Evolutionary conservation across 2,888 invertebrate genomes (phyloP), one percentile per base, ranked within the genome.

Genomic region (Eulithis testata): DNA sequence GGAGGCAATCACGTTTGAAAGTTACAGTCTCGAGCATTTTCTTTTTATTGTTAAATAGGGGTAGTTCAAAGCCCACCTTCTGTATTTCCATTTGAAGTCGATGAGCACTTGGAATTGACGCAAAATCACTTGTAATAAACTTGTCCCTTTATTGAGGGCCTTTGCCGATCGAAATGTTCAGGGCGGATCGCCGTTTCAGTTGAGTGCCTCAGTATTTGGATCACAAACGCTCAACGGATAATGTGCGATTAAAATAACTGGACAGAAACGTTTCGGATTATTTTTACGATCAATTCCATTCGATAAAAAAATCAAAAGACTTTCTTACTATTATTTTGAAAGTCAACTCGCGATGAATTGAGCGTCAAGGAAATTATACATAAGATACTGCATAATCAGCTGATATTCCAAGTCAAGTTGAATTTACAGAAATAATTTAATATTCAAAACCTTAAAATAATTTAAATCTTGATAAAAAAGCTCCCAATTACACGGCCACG

Each of bases 81-180:
- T 49, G 9, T 21, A 8, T 49, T 49, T 49, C 21, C 21, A 49
- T 21, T 8, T 21, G 14, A 49, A 2, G 11, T 21, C 47, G 57
- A 57, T 53, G 50, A 53, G 40, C 21, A 50, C 57, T 67, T 58
- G 27, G 55, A 62, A 49, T 68, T 63, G 60, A 63, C 64, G 63
- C 51, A 61, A 68, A 40, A 69, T 66, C 66, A 53, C 56, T 68
- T 57, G 68, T 51, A 67, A 56, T 71, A 69, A 69, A 69, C 59
- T 67, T 60, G 53, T 52, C 60, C 52, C 47, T 71, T 72, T 66
- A 65, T 60, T 63, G 57, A 60, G 50, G 55, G 53, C 37, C 31
- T 70, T 66, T 14, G 53, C 40, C 60, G 60, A 60, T 63, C 27
- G 56, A 56, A 53, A 63, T 59, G 31, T 51, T 49, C 52, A 52